These are phyloP conservation scores for Petromus typicus DNA, from an alignment of 2,113 vertebrate species.

Conservation along the genomic window DNA sequence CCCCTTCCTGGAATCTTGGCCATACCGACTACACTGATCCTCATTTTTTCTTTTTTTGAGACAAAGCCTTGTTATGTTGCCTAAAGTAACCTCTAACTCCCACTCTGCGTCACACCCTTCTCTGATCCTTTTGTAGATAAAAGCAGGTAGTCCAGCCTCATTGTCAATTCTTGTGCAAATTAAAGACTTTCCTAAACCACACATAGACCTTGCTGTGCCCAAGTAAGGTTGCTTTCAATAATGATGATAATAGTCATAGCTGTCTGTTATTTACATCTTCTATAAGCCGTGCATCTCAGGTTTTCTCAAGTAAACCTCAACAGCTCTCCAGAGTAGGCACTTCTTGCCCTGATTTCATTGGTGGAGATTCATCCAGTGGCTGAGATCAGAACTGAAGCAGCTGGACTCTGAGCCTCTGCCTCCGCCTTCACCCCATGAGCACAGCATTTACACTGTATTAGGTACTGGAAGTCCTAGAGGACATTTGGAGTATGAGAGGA, in stretches of 20 bases:
- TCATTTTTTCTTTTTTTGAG: background rate
- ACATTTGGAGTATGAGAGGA: background rate
- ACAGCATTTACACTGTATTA: background rate
- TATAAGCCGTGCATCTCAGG: background rate
- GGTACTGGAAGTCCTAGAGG: background rate
- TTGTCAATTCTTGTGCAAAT: background rate
- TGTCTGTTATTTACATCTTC: background rate
- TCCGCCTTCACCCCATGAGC: no score
- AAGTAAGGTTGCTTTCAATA: background rate
- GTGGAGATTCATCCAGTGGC: background rate
- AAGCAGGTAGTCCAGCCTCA: background rate
- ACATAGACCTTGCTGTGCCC: background rate
- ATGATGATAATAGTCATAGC: background rate
- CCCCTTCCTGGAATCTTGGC: background rate
- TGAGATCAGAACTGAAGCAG: background rate
- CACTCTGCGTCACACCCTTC: background rate
- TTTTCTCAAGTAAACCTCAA: background rate
- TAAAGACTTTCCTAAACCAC: background rate
- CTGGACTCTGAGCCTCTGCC: background rate
- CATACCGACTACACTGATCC: rapidly evolving
- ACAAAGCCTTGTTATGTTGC: background rate
- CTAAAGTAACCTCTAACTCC: background rate
- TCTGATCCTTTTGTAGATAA: background rate
- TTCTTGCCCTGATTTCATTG: background rate
- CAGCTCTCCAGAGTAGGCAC: background rate